phyloP scores from a whole-genome alignment of 2,113 vertebrate genomes.

The Ancistrus triradiatus region DNA sequence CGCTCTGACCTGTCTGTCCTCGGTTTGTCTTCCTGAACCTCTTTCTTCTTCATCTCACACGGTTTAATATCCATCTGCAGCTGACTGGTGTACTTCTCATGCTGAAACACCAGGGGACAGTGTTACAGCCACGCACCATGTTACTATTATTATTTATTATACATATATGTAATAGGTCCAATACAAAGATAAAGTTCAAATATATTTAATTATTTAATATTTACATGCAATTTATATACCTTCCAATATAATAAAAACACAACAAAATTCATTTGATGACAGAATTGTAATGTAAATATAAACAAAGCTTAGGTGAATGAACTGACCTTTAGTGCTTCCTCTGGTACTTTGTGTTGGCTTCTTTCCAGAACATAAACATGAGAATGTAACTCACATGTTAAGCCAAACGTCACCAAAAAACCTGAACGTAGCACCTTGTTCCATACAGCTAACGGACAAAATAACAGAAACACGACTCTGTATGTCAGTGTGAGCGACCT shows the following conservation, averaged over 20 bases:
- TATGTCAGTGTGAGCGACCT: no score
- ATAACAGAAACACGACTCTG: no score
- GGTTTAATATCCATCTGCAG: constrained; percentile 81
- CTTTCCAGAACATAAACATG: constrained; percentile 90
- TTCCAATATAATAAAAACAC: not conserved
- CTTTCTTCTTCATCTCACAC: constrained; percentile 57
- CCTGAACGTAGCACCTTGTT: no score
- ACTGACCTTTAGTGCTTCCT: constrained; percentile 90
- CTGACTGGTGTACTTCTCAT: constrained; percentile 96
- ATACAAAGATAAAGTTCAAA: no score
- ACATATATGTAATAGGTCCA: no score
- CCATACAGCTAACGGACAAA: no score
- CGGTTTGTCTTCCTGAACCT: constrained; percentile 65
- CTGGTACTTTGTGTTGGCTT: constrained; percentile 91
- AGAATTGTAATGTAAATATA: not conserved
- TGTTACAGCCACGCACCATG: not conserved
- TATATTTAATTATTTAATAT: no score
- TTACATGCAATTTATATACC: no score
- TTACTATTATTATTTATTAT: no score
- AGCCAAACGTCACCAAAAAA: no score
- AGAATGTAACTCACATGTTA: constrained; percentile 75
- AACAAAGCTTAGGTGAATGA: constrained; percentile 80
- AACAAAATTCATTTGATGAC: not conserved
- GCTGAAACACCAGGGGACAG: constrained; percentile 64
- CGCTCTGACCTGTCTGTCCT: constrained; percentile 73